A percentile compares a stretch with the other conserved stretches of the same genome.
phyloP scores from a whole-genome alignment of 1,140 invertebrate genomes.

The Cyrtorhinus lividipennis region DNA sequence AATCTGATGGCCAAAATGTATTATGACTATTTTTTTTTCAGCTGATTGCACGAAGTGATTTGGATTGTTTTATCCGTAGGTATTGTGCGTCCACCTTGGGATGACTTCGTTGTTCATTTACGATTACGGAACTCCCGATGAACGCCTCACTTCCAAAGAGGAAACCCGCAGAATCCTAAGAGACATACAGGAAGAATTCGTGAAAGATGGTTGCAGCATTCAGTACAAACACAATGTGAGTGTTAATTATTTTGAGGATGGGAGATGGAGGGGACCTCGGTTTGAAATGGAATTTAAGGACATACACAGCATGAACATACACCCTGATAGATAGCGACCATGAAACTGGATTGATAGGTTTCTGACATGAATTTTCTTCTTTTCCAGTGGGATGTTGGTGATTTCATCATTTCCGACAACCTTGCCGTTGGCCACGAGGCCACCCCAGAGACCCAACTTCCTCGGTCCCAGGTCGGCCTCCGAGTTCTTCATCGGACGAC shows the following conservation, averaged over 20 bases:
- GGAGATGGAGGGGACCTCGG: background rate
- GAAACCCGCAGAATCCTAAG: conserved; percentile 30
- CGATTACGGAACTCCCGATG: conserved; percentile 30
- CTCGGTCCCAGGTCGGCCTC: conserved; percentile 31
- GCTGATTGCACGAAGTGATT: no score
- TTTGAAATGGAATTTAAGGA: no score
- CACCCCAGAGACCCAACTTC: conserved; percentile 32
- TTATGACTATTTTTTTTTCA: no score
- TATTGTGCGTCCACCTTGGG: conserved; percentile 35
- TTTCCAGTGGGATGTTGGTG: conserved; percentile 35
- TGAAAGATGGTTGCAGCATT: conserved; percentile 31
- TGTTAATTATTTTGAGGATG: background rate
- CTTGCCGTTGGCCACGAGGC: conserved; percentile 36
- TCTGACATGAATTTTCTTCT: no score
- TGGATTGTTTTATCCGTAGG: conserved; percentile 26
- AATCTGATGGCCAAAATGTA: no score
- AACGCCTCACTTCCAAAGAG: conserved; percentile 27
- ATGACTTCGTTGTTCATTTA: conserved; percentile 34
- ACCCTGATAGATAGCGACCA: no score
- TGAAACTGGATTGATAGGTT: no score
- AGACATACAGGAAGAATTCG: conserved; percentile 34
- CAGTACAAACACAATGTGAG: conserved; percentile 35
- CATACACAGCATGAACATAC: no score
- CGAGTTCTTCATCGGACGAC: conserved; percentile 35
- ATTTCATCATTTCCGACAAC: conserved; percentile 39